These are phyloP conservation scores for Zonitis immaculata DNA, from an alignment of 2,888 invertebrate genomes.

Conservation along the genomic window DNA sequence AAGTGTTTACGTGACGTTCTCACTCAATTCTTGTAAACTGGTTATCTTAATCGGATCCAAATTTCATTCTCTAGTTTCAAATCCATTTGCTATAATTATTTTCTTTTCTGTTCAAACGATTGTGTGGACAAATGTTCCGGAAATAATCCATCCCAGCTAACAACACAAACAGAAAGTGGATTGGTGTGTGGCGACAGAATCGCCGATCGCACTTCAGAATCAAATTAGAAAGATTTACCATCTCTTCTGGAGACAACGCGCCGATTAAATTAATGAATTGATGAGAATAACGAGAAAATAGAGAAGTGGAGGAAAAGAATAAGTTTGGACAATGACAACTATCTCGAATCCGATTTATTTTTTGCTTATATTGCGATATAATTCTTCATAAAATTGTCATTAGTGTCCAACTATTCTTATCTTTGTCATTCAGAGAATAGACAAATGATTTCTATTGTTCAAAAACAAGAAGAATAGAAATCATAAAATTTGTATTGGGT, in stretches of 20 bases:
- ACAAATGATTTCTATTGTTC: not conserved
- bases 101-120: conserved; percentile 16
- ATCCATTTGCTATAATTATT: conserved; percentile 14
- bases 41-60: conserved; percentile 4
- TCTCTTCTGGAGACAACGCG: conserved; percentile 31
- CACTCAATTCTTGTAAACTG: conserved; percentile 5
- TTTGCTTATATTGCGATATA: conserved; percentile 17
- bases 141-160: conserved; percentile 9
- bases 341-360: conserved; percentile 13
- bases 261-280: conserved; percentile 39
- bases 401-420: conserved; percentile 5
- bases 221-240: conserved; percentile 28
- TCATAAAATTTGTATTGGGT: conserved; percentile 25
- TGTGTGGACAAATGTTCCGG: conserved; percentile 18
- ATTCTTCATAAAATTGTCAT: conserved; percentile 23
- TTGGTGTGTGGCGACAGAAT: not conserved
- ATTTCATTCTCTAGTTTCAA: not conserved
- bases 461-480: conserved; percentile 21
- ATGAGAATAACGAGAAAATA: conserved; percentile 15
- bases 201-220: conserved; percentile 19
- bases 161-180: not conserved
- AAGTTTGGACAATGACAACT: conserved; percentile 23
- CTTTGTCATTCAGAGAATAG: not conserved
- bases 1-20: conserved; percentile 1
- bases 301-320: not conserved